These are phyloP conservation scores for Cosmorhoe ocellata DNA, from an alignment of 2,888 invertebrate genomes.

Conservation along the genomic window DNA sequence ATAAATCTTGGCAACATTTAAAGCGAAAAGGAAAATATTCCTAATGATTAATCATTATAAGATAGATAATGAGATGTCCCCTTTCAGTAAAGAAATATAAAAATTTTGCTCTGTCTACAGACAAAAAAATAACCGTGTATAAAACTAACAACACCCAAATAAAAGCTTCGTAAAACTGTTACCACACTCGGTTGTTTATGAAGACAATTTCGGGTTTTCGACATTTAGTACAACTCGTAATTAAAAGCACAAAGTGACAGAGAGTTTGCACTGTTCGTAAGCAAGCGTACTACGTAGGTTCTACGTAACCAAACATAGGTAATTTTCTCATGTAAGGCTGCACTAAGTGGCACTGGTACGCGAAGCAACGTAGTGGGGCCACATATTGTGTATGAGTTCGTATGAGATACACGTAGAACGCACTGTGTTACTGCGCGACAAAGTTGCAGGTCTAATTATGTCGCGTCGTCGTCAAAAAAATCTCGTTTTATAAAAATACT, in stretches of 20 bases:
- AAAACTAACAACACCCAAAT: neutral
- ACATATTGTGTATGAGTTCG: too few species aligned
- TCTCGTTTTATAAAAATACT: too few species aligned
- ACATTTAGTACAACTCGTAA: conserved; percentile 7
- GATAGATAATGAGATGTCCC: conserved; percentile 6
- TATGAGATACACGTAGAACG: too few species aligned
- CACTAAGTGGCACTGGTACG: too few species aligned
- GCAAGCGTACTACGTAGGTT: neutral
- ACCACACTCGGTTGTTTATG: conserved; percentile 12
- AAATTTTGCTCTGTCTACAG: neutral
- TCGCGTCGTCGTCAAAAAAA: too few species aligned
- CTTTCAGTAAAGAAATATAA: conserved; percentile 1
- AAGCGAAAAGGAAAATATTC: conserved; percentile 34
- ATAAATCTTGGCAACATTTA: conserved; percentile 34
- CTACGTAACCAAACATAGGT: conserved; percentile 23
- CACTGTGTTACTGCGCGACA: too few species aligned
- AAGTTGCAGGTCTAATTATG: too few species aligned
- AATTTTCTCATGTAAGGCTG: too few species aligned
- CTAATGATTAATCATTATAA: conserved; percentile 19
- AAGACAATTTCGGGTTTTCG: conserved; percentile 4
- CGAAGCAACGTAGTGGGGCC: too few species aligned
- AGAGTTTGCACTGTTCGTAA: conserved; percentile 20
- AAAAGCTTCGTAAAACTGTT: conserved; percentile 6
- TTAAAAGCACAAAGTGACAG: conserved; percentile 7
- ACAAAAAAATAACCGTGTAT: too few species aligned